Evolutionary conservation across 1,140 invertebrate species (phyloP).

Genomic region (Nasonia longicornis): DNA sequence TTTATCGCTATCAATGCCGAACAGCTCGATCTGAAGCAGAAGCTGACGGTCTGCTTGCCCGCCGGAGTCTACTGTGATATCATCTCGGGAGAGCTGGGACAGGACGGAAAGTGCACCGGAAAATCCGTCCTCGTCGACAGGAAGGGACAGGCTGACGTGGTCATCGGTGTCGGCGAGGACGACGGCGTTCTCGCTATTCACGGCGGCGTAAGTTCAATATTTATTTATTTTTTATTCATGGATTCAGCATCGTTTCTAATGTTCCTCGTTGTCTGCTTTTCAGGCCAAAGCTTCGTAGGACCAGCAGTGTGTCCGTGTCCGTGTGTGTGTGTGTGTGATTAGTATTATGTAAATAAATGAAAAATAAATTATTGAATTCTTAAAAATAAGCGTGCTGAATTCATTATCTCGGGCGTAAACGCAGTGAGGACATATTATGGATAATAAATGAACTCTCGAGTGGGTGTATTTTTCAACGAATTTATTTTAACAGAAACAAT

Average conservation of each 20-base stretch:
- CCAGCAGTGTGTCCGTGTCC: no score
- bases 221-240: no score
- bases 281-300: conserved; percentile 19
- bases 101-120: conserved; percentile 72
- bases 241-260: not conserved
- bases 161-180: conserved; percentile 66
- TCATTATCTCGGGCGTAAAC: not conserved
- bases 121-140: conserved; percentile 70
- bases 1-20: conserved; percentile 83
- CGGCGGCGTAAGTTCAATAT: conserved; percentile 47
- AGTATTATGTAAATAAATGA: not conserved
- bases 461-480: conserved; percentile 60
- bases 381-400: not conserved
- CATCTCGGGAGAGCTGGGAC: conserved; percentile 72
- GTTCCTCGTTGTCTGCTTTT: not conserved
- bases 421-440: not conserved
- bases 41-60: conserved; percentile 78
- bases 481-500: conserved; percentile 70
- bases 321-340: no score
- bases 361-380: conserved; percentile 4
- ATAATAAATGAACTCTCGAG: not conserved
- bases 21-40: conserved; percentile 69
- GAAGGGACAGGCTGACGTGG: conserved; percentile 70
- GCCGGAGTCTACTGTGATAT: conserved; percentile 88
- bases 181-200: conserved; percentile 79